Evolutionary conservation across 1,140 invertebrate genomes (phyloP), one percentile per base, ranked within the genome.

Genomic region (Drosophila fuyamai): DNA sequence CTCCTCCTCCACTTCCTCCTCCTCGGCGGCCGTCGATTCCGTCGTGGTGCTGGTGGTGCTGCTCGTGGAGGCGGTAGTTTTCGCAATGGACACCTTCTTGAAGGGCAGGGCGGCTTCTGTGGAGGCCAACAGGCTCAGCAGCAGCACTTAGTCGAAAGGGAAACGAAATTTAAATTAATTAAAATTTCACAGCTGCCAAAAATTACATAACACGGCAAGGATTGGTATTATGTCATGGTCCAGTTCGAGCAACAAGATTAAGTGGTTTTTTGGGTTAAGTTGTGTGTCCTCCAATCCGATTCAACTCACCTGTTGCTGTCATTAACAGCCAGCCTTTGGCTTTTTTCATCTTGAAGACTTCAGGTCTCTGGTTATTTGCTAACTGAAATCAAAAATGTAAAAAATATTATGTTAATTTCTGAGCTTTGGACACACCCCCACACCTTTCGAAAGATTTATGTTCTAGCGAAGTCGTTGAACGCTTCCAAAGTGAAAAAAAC

Each of bases 61-160:
- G 48, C 60, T 72, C 54, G 80, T 79, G 12, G 89, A 73, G 74
- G 59, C 79, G 50, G 91, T 66, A 57, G 78, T 89, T 70, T 91
- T 92, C 57, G 83, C 81, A 75, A 92, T 80, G 44, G 90, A 89
- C n/a, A 92, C 90, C 68, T 92, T 92, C 63, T 92, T 92, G 51
- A 92, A 92, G 47, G 90, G 90, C 61, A 81, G 72, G 51, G 79
- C 86, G 44, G 90, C 90, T 23, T 88, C 73, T 55, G 90, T 72
- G 43, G 68, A 68, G 50, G 65, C 61, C 59, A 85, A 44, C 50
- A 84, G 63, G 58, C 80, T 61, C 43, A 92, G 55, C 41, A 89
- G 73, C 58, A 92, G 76, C 66, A 92, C 76, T 91, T 53, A 14
- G 55, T 58, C 38, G 12, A 12, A 63, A 48, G 35, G 54, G 10